A percentile compares a stretch with the other conserved stretches of the same genome.
Evolutionary conservation across 2,888 invertebrate genomes (phyloP).

Genomic region (Margaritifera margaritifera): DNA sequence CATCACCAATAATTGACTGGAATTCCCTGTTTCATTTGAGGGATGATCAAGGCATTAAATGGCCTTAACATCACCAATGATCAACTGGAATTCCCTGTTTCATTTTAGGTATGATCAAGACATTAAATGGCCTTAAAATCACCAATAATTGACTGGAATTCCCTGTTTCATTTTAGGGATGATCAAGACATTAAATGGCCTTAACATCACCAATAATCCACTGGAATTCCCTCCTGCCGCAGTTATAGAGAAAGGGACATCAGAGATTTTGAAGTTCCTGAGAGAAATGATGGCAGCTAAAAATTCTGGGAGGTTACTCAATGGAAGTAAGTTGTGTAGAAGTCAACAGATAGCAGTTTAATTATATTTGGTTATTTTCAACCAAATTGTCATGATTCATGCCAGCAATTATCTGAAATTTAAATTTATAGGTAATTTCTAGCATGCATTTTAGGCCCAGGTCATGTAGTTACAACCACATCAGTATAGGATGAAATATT

Average conservation of each 20-base stretch:
- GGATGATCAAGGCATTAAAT: slow-evolving; percentile 65
- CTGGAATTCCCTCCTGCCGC: slow-evolving; percentile 70
- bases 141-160: slow-evolving; percentile 70
- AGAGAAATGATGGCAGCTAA: slow-evolving; percentile 66
- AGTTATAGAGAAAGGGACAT: slow-evolving; percentile 66
- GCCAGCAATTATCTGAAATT: too few species aligned
- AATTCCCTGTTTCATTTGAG: slow-evolving; percentile 70
- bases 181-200: slow-evolving; percentile 65
- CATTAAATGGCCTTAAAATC: slow-evolving; percentile 69
- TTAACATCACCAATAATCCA: slow-evolving; percentile 70
- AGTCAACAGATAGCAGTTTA: not conserved
- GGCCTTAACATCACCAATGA: slow-evolving; percentile 70
- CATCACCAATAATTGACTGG: slow-evolving; percentile 68
- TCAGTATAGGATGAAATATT: too few species aligned
- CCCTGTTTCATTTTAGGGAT: slow-evolving; percentile 59
- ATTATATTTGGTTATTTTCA: too few species aligned
- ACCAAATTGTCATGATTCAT: too few species aligned
- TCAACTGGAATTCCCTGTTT: slow-evolving; percentile 71
- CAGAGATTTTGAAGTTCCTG: slow-evolving; percentile 64
- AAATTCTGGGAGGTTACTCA: slow-evolving; percentile 42
- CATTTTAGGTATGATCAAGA: slow-evolving; percentile 65
- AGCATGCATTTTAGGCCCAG: too few species aligned
- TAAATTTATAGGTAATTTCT: too few species aligned
- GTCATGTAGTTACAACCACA: too few species aligned
- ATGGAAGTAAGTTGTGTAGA: slow-evolving; percentile 34